Conservation (phyloP, 2,113 vertebrate species). For the Siniperca knerii region DNA sequence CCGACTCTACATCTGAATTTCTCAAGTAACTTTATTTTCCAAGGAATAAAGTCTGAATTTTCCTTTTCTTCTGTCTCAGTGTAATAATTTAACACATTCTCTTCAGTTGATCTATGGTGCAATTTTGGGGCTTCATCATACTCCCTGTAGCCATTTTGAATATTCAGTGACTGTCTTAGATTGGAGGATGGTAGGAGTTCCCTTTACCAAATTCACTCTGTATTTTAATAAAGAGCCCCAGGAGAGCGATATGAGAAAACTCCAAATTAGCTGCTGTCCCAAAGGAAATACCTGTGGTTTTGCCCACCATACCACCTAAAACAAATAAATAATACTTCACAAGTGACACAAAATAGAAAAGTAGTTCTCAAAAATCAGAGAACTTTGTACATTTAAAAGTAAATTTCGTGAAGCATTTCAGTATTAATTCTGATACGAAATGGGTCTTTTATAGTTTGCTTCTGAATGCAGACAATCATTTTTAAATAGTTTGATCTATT, state of each 20-base stretch:
- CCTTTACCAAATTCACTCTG: constrained; percentile 35
- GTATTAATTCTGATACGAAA: neutral
- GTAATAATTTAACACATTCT: neutral
- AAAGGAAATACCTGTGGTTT: constrained; percentile 3
- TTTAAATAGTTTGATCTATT: neutral
- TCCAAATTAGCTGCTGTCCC: constrained; percentile 51
- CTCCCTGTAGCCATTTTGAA: constrained; percentile 53
- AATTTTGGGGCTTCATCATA: constrained; percentile 34
- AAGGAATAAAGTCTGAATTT: neutral
- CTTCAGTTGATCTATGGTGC: constrained; percentile 30
- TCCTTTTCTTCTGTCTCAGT: neutral
- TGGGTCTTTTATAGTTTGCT: neutral
- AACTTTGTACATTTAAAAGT: neutral
- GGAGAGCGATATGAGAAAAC: constrained; percentile 41
- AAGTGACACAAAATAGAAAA: neutral
- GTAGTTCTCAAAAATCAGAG: neutral
- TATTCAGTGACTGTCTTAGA: constrained; percentile 32
- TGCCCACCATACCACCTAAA: neutral
- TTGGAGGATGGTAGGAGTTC: neutral
- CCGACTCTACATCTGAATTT: neutral
- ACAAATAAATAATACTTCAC: constrained; percentile 2
- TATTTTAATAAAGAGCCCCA: constrained; percentile 37
- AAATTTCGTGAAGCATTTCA: neutral
- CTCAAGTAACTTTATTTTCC: neutral
- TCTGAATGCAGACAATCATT: neutral